A percentile compares a stretch with the other conserved stretches of the same genome.
These are phyloP conservation scores for Drosophila simulans DNA, from an alignment of 1,140 invertebrate genomes.

Conservation along the genomic window DNA sequence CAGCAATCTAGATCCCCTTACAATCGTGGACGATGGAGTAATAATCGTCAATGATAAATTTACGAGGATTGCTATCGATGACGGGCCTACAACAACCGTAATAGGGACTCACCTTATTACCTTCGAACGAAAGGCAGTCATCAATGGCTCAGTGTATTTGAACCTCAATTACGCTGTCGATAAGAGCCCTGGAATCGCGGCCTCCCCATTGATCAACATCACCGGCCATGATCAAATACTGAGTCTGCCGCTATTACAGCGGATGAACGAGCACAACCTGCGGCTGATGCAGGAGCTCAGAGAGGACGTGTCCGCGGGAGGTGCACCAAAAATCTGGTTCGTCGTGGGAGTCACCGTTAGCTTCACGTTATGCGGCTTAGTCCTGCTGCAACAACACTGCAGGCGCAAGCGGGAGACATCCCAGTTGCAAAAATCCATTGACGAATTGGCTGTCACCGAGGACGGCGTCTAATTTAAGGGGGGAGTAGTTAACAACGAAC, in stretches of 20 bases:
- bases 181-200: conserved; percentile 4
- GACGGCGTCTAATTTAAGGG: no score
- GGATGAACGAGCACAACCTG: conserved; percentile 20
- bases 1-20: no score
- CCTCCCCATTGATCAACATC: conserved; percentile 7
- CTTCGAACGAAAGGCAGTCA: conserved; percentile 6
- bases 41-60: background rate
- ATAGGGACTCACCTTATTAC: conserved; percentile 3
- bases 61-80: conserved; percentile 6
- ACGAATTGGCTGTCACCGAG: conserved; percentile 7
- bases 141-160: conserved; percentile 9
- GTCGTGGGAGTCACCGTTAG: conserved; percentile 2
- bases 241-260: background rate
- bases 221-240: background rate
- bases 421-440: conserved; percentile 1
- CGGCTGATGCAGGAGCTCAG: conserved; percentile 13
- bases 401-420: background rate
- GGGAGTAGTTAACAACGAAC: background rate
- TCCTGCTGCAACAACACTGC: conserved; percentile 4
- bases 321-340: conserved; percentile 2
- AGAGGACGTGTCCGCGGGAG: conserved; percentile 5
- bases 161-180: conserved; percentile 13
- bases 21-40: no score
- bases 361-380: conserved; percentile 1
- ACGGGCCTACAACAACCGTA: conserved; percentile 4